phyloP scores from a whole-genome alignment of 1,140 invertebrate species.

The Calephelis virginiensis region DNA sequence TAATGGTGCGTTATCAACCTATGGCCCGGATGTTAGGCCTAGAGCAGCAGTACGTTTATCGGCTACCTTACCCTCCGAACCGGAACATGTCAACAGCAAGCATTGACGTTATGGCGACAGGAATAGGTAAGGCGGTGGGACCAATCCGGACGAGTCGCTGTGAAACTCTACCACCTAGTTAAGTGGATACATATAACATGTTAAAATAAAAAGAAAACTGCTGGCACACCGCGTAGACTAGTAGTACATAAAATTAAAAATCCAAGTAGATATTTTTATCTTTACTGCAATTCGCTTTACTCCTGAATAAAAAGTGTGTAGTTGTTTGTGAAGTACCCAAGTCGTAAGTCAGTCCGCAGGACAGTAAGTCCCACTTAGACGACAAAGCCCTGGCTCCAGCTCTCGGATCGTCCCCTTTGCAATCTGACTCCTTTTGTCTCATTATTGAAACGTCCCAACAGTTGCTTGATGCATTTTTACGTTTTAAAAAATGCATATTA shows the following conservation, averaged over 20 bases:
- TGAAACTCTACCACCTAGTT: too few relatives aligned
- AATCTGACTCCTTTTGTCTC: constrained; percentile 40
- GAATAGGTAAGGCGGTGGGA: too few relatives aligned
- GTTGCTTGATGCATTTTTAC: neutral
- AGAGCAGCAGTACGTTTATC: too few relatives aligned
- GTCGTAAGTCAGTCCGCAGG: constrained; percentile 30
- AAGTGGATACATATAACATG: too few relatives aligned
- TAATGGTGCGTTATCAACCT: too few relatives aligned
- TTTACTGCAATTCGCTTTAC: constrained; percentile 8
- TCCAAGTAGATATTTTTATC: neutral
- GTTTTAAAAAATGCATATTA: neutral
- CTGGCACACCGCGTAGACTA: too few relatives aligned
- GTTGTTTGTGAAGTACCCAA: constrained; percentile 31
- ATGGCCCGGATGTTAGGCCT: too few relatives aligned
- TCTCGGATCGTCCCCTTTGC: constrained; percentile 53
- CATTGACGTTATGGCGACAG: too few relatives aligned
- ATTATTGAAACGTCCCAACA: constrained; percentile 42
- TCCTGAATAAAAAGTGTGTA: constrained; percentile 1
- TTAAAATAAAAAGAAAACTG: too few relatives aligned
- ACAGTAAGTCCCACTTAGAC: constrained; percentile 62
- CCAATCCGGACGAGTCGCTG: too few relatives aligned
- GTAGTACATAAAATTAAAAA: neutral
- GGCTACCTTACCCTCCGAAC: too few relatives aligned
- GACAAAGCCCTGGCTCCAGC: constrained; percentile 46
- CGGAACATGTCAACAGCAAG: too few relatives aligned